Evolutionary conservation across 30 jellyfish, hydroid and myxozoan genomes (phyloP).

Genomic region (Aurelia sp.): DNA sequence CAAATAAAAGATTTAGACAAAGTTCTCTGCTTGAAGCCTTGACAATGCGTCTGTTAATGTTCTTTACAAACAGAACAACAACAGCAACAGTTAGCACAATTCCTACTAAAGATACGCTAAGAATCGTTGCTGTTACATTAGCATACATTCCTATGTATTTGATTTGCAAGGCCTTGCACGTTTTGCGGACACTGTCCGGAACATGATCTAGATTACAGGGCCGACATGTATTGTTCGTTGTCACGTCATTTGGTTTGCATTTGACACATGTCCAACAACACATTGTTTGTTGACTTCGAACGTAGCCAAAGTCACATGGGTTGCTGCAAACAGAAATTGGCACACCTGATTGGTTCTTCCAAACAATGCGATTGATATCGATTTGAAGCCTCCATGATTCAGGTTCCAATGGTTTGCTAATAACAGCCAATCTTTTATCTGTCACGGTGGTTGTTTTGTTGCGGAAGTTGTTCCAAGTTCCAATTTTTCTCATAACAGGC

Average conservation of each 20-base stretch:
- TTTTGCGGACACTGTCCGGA: slow-evolving; percentile 52
- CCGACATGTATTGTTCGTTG: slow-evolving; percentile 73
- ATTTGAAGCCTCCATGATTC: slow-evolving; percentile 53
- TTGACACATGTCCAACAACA: slow-evolving; percentile 90
- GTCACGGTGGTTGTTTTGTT: background rate
- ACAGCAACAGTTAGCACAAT: slow-evolving; percentile 62
- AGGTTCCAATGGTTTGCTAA: slow-evolving; percentile 13
- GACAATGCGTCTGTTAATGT: slow-evolving; percentile 70
- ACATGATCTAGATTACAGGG: slow-evolving; percentile 51
- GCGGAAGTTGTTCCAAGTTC: slow-evolving; percentile 31
- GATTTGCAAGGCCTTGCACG: slow-evolving; percentile 58
- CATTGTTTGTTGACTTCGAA: background rate
- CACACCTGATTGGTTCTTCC: slow-evolving; percentile 18
- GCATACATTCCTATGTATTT: background rate
- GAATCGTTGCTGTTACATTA: slow-evolving; percentile 11
- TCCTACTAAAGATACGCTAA: slow-evolving; percentile 48
- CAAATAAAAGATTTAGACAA: slow-evolving; percentile 79
- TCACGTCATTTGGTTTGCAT: slow-evolving; percentile 64
- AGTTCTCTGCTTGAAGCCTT: slow-evolving; percentile 91
- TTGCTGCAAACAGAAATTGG: slow-evolving; percentile 82
- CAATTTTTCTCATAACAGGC: slow-evolving; percentile 17
- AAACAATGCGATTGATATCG: slow-evolving; percentile 20
- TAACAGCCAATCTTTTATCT: background rate
- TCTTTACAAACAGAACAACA: slow-evolving; percentile 62
- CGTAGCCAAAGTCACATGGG: slow-evolving; percentile 63